Percentiles rank a stretch among this genome's conserved stretches.
Conservation (phyloP, 2,113 vertebrate species). For the Megaptera novaeangliae region DNA sequence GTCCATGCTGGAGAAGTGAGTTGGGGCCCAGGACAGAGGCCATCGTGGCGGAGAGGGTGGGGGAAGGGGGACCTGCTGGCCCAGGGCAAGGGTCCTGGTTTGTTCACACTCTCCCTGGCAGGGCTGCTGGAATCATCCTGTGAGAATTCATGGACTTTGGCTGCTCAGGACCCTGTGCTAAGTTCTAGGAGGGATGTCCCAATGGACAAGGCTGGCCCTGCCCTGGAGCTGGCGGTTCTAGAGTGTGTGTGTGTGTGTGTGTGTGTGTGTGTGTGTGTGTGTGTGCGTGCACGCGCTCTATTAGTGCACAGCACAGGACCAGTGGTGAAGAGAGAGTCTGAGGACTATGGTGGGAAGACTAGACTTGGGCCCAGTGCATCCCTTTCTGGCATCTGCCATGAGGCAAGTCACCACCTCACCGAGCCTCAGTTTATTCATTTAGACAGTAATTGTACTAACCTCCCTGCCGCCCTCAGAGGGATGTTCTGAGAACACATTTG, state of each 20-base stretch:
- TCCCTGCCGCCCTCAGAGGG: neutral
- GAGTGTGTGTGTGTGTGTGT: no score
- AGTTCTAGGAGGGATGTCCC: neutral
- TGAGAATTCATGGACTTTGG: neutral
- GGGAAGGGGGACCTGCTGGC: neutral
- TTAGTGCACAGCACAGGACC: neutral
- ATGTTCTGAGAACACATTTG: neutral
- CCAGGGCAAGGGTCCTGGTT: neutral
- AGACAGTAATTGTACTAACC: neutral
- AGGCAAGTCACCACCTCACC: neutral
- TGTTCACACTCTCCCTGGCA: neutral
- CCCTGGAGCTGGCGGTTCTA: neutral
- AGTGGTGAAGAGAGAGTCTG: neutral
- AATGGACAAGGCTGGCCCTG: neutral
- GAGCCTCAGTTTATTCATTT: neutral
- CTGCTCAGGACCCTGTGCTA: neutral
- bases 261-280: neutral
- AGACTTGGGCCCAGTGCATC: neutral
- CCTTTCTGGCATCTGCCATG: neutral
- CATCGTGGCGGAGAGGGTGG: accelerated
- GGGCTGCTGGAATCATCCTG: neutral
- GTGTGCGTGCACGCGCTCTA: accelerated
- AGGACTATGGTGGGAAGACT: neutral
- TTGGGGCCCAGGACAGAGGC: neutral
- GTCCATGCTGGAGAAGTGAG: constrained; percentile 94